Base-by-base conservation (phyloP, 2,797 vertebrate species). In the Pempheris klunzingeri region DNA sequence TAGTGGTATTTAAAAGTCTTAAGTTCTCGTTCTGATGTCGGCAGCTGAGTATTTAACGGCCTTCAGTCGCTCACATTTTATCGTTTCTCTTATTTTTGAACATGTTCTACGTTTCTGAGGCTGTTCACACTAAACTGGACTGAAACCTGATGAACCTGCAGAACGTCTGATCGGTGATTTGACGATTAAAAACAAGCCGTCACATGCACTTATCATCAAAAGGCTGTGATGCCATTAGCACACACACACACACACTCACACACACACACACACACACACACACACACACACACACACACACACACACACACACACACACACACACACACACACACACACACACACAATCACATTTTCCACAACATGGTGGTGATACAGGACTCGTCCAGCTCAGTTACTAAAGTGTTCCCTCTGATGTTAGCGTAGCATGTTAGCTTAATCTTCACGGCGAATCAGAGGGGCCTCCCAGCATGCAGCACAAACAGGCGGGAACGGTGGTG, bases 381-480 rank as follows among this genome's bases (percentile, higher is more conserved):
- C 63, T 76, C 57, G 18, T 47, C 53, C 53, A 18, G 14, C 43
- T 14, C 60, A 14, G 30, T 52, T 58, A n/a, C 32, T 15, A 18
- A 4, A 62, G 20, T 11, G 58, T 26, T 63, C 38, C 73, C 44
- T 70, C 70, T 74, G 78, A 89, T 78, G 78, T 68, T 77, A 71
- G 72, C 54, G 75, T 69, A 77, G 78, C 71, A 26, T 24, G 53
- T 82, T 52, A 22, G 69, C 38, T 78, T 90, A 91, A 94, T 94
- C 93, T 93, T 77, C 78, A 82, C 77, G 57, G 73, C 5, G 66
- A 88, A 90, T 94, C 92, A 79, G 55, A 63, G 24, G 75, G 86
- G 80, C 90, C 85, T 90, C 90, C 91, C 93, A 92, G 88, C 87
- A 87, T 39, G 90, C 86, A 24, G 75, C 72, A 75, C 82, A 76